Evolutionary conservation across 2,113 vertebrate species (phyloP).

Genomic region (Clarias gariepinus): DNA sequence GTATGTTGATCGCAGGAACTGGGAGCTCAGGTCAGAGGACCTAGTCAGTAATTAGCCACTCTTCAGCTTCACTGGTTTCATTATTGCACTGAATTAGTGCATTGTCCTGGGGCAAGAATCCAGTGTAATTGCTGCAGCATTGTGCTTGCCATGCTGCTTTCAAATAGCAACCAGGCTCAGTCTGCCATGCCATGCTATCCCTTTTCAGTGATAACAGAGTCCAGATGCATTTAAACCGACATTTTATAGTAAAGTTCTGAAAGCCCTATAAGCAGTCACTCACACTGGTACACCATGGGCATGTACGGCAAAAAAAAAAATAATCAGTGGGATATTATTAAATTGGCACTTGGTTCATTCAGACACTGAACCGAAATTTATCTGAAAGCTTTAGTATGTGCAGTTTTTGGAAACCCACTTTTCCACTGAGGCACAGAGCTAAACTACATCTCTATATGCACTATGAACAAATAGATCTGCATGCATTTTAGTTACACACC

Average conservation of each 20-base stretch:
- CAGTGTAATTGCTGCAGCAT: conserved; percentile 21
- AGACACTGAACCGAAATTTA: not conserved
- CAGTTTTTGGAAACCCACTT: not conserved
- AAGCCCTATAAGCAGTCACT: not conserved
- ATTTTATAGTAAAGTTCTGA: not conserved
- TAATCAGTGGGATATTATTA: not conserved
- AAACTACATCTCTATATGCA: not conserved
- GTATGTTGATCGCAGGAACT: not conserved
- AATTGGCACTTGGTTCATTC: not conserved
- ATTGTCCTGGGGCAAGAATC: conserved; percentile 29
- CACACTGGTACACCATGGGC: not conserved
- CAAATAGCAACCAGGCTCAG: not conserved
- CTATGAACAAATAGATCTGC: not conserved
- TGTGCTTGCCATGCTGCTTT: not conserved
- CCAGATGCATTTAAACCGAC: not conserved
- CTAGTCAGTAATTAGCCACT: conserved; percentile 29
- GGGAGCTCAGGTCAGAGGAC: conserved; percentile 26
- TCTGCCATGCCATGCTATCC: not conserved
- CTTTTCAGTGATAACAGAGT: not conserved
- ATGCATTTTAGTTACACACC: not conserved
- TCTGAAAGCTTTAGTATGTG: not conserved
- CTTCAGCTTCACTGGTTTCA: conserved; percentile 36
- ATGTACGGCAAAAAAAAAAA: too few species aligned
- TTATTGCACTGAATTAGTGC: conserved; percentile 15
- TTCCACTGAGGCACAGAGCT: not conserved